Base-by-base conservation (phyloP, 2,113 vertebrate genomes). In the Aldabrachelys gigantea region DNA sequence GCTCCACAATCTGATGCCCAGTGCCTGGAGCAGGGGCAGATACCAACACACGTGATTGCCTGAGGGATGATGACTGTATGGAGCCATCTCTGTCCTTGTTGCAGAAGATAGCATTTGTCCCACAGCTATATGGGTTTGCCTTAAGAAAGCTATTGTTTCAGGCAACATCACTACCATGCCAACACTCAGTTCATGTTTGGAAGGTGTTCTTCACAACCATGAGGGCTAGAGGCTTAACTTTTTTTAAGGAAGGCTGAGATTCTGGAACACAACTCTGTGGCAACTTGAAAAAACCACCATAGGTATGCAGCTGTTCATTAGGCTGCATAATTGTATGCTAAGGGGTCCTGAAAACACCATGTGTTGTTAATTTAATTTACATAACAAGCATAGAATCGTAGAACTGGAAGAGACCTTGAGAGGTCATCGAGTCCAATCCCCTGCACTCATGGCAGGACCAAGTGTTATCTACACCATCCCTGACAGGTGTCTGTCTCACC, bases 31-130 rank as follows among this genome's bases (percentile, higher is more conserved):
- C 10, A 19, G 44, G 17, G 16, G 29, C 27, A 80, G 79, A 31
- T 29, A 31, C 47, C 47, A 27, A 80, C 14, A 27, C 29, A 52
- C 16, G 17, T 10, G 27, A 31, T 52, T 49, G 78, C 49, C 78
- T 44, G 35, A 31, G 16, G 27, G 27, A 62, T 62, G 59, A 62
- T 16, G 5, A 62, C 12, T 31, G 11, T 16, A 27, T 31, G 31
- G 31, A 29, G 10, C 25, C 2, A 29, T 59, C 11, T 59, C 57
- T 29, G 25, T 29, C 57, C 57, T 59, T 59, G 25, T 29, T 1
- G 3, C 14, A 49, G 69, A 47, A 49, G 12, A 56, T 8, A 1
- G 0, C 8, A 29, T 69, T 69, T 0, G 16, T 49, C 78, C 29
- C 14, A 62, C 47, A 17, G 11, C 49, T 38, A 69, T 31, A 57